Conservation (phyloP, 2,888 invertebrate genomes). For the Xestia rhomboidea region DNA sequence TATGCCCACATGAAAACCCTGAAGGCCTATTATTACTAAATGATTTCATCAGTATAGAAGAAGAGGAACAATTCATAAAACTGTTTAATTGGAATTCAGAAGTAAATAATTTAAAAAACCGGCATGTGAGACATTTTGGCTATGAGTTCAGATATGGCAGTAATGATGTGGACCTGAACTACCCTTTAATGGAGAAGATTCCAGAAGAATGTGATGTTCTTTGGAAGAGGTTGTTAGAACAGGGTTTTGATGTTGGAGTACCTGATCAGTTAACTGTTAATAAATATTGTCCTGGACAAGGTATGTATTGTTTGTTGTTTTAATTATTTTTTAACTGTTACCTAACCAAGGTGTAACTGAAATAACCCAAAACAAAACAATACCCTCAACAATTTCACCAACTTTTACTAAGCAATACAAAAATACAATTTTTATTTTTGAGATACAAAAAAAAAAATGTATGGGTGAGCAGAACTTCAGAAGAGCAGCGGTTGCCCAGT, state of each 20-base stretch:
- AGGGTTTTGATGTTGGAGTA: slow-evolving; percentile 78
- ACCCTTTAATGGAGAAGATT: slow-evolving; percentile 92
- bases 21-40: slow-evolving; percentile 93
- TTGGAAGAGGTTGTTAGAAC: slow-evolving; percentile 89
- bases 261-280: slow-evolving; percentile 97
- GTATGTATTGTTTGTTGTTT: slow-evolving; percentile 75
- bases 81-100: slow-evolving; percentile 89
- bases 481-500: no score
- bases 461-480: neutral
- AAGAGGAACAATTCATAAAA: slow-evolving; percentile 92
- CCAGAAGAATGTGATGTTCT: slow-evolving; percentile 93
- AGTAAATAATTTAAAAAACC: slow-evolving; percentile 92
- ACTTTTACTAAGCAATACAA: neutral
- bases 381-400: neutral
- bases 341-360: neutral
- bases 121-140: slow-evolving; percentile 97
- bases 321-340: neutral
- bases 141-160: slow-evolving; percentile 97
- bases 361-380: neutral
- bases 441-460: neutral
- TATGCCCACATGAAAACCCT: slow-evolving; percentile 87
- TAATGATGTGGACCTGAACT: slow-evolving; percentile 95
- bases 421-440: neutral
- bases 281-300: slow-evolving; percentile 95
- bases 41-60: slow-evolving; percentile 93